Conservation (phyloP, 2,888 invertebrate genomes). For the Rhyacophila evoluta region DNA sequence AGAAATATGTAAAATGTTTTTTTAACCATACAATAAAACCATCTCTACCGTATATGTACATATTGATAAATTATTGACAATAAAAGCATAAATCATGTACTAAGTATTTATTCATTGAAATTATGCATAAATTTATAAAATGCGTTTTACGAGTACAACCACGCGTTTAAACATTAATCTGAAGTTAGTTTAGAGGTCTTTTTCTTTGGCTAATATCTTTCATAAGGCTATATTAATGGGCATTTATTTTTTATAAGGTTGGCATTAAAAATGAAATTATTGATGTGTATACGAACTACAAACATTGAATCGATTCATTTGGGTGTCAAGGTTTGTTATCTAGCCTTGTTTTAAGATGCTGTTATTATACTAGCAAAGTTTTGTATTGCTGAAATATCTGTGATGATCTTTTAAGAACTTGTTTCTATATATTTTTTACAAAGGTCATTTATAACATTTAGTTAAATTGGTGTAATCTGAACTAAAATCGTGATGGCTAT, state of each 20-base stretch:
- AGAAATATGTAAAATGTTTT: no score
- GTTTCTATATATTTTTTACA: not conserved
- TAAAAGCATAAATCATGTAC: no score
- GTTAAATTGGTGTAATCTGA: not conserved
- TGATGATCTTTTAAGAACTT: not conserved
- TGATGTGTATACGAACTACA: not conserved
- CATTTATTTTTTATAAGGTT: not conserved
- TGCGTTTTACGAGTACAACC: no score
- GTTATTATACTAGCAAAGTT: not conserved
- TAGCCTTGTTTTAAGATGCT: not conserved
- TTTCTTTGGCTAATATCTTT: no score
- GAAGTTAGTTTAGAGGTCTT: no score
- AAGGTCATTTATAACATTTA: conserved; percentile 2
- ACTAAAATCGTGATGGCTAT: not conserved
- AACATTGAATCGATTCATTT: not conserved
- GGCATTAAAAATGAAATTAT: not conserved
- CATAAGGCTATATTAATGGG: no score
- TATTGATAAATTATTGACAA: no score
- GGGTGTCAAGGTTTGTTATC: not conserved
- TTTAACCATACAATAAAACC: no score
- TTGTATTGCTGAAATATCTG: not conserved
- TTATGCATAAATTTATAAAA: no score
- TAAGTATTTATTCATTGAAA: no score
- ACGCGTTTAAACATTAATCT: no score
- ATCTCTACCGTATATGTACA: no score